Evolutionary conservation across 2,113 vertebrate species (phyloP).

Genomic region (Trematocara marginatum): DNA sequence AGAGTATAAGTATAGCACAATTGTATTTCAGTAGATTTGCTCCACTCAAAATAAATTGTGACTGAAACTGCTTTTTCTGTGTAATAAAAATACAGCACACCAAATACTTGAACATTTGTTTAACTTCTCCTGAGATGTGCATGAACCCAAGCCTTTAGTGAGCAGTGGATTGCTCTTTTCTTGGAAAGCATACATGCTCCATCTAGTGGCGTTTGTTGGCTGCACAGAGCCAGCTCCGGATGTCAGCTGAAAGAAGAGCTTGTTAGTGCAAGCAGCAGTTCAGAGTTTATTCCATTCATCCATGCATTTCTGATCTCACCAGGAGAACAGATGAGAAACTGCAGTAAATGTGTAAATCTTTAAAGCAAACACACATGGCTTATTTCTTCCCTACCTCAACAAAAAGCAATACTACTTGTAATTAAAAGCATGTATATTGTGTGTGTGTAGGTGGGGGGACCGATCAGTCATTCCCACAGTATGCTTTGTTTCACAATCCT

Average conservation of each 20-base stretch:
- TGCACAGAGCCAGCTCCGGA: background rate
- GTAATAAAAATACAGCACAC: background rate
- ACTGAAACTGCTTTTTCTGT: background rate
- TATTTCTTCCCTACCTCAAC: background rate
- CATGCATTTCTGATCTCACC: background rate
- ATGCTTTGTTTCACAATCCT: constrained; percentile 13
- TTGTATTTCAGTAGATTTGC: background rate
- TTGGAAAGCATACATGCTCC: constrained; percentile 18
- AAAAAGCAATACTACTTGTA: background rate
- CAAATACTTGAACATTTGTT: background rate
- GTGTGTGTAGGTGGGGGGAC: background rate
- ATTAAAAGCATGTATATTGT: background rate
- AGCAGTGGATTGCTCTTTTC: background rate
- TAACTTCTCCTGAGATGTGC: background rate
- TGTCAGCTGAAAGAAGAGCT: background rate
- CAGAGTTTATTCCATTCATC: background rate
- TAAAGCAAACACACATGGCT: background rate
- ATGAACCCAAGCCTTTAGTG: background rate
- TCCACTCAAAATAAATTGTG: background rate
- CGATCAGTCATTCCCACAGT: background rate
- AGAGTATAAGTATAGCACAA: background rate
- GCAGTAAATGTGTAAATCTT: background rate
- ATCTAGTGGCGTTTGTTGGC: constrained; percentile 30
- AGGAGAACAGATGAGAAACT: background rate
- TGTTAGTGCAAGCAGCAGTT: background rate